phyloP scores from a whole-genome alignment of 2,797 vertebrate species.

The Morus bassanus region DNA sequence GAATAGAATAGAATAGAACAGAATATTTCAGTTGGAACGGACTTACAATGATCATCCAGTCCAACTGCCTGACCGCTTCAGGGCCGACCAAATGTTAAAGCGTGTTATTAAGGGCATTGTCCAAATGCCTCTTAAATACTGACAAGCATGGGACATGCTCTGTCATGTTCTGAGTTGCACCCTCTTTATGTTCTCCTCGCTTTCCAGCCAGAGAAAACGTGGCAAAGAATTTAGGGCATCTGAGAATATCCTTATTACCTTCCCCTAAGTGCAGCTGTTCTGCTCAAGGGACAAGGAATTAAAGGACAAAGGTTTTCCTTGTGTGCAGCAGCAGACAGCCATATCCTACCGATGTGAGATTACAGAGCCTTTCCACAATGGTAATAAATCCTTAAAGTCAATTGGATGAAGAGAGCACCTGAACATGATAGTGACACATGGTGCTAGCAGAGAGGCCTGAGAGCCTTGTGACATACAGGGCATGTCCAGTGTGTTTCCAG shows the following conservation, averaged over 20 bases:
- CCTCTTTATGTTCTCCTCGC: neutral
- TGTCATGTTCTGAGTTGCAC: neutral
- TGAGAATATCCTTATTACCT: neutral
- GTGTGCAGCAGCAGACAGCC: neutral
- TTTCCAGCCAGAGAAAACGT: neutral
- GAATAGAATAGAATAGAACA: neutral
- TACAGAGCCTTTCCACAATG: neutral
- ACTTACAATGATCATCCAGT: neutral
- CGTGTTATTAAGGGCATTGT: neutral
- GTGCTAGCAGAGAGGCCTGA: neutral
- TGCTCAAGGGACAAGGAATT: neutral
- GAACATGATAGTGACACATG: neutral
- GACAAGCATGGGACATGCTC: neutral
- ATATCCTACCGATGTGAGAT: neutral
- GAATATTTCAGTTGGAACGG: neutral
- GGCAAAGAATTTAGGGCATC: neutral
- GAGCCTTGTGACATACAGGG: neutral
- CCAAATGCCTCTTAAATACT: neutral
- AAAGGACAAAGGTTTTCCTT: conserved; percentile 43
- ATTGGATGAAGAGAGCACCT: neutral
- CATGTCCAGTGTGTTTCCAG: neutral
- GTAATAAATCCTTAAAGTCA: neutral
- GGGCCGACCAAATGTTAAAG: neutral
- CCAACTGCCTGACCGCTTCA: neutral
- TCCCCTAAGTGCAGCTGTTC: neutral